phyloP scores from a whole-genome alignment of 2,888 invertebrate species.

The Leptopilina drosophilae region DNA sequence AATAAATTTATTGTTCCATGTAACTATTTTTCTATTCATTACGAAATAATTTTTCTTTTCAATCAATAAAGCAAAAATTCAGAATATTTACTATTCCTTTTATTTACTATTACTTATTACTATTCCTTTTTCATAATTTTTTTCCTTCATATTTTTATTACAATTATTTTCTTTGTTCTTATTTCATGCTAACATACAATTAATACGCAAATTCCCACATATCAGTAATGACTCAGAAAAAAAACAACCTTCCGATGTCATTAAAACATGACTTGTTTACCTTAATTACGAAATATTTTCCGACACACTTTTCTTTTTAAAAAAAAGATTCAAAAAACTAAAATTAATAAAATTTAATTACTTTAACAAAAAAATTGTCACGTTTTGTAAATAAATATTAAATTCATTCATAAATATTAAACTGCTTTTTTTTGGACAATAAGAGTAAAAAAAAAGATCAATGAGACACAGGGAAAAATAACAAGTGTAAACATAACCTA shows the following conservation, averaged over 20 bases:
- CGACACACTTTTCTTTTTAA: neutral
- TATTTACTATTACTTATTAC: neutral
- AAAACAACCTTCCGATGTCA: constrained; percentile 3
- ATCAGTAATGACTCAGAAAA: constrained; percentile 16
- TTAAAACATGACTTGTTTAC: neutral
- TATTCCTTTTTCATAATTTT: neutral
- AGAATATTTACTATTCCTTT: too few relatives aligned
- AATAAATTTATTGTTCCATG: too few relatives aligned
- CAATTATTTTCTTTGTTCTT: neutral
- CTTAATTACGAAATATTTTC: neutral
- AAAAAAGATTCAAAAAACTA: neutral
- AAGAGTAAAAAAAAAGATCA: neutral
- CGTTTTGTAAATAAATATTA: too few relatives aligned
- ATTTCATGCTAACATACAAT: constrained; percentile 4
- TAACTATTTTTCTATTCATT: too few relatives aligned
- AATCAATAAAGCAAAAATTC: too few relatives aligned
- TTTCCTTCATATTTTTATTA: too few relatives aligned
- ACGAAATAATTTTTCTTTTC: too few relatives aligned
- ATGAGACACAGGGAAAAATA: neutral
- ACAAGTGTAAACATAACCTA: constrained; percentile 5
- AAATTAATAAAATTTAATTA: neutral
- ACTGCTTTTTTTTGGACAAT: too few relatives aligned
- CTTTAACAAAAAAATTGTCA: neutral
- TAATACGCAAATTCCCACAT: constrained; percentile 2
- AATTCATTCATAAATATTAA: too few relatives aligned